Evolutionary conservation across 2,888 invertebrate genomes (phyloP), one percentile per base, ranked within the genome.

Genomic region (Myopa testacea): DNA sequence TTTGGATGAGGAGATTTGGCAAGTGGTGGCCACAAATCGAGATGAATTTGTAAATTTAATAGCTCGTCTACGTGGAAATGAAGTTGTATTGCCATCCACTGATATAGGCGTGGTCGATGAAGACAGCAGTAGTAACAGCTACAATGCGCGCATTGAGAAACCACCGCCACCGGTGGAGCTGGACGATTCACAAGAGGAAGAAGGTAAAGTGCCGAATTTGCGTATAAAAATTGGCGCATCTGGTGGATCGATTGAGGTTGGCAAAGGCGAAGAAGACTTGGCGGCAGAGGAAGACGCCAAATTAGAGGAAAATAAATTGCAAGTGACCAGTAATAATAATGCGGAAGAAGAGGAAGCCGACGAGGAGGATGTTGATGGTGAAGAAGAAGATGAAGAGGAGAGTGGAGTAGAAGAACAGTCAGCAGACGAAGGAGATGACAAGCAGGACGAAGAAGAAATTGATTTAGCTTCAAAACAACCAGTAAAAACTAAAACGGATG

Each of bases 1-100:
- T 87, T 93, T 95, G 82, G 98, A 99, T 89, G 98, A 99, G 87
- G 97, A 98, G 88, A 95, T 95, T 16, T 98, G 98, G 98, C 94
- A 95, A 86, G 92, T 98, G 68, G 95, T 98, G 80, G 98, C 97
- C 80, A 95, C 97, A 88, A 93, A 93, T 90, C 90, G 96, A 81
- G 95, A 95, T 82, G 95, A 95, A 82, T 90, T 98, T 82, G 93
- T 94, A 10, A 92, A 92, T 85, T 91, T 98, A 55, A 96, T 98
- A 87, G 91, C 91, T 65, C 92, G 94, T 81, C 90, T 97, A 74
- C 93, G 93, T 76, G 94, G 94, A 26, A 94, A 95, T 85, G 92
- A 93, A 79, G 91, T 92, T 38, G 92, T 92, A 78, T 87, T 91
- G 79, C 91, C 91, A 0, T 89, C 88, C 52, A 84, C 84, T 16